These are phyloP conservation scores for Crypturellus tataupa DNA, from an alignment of 2,797 vertebrate genomes.

Conservation along the genomic window DNA sequence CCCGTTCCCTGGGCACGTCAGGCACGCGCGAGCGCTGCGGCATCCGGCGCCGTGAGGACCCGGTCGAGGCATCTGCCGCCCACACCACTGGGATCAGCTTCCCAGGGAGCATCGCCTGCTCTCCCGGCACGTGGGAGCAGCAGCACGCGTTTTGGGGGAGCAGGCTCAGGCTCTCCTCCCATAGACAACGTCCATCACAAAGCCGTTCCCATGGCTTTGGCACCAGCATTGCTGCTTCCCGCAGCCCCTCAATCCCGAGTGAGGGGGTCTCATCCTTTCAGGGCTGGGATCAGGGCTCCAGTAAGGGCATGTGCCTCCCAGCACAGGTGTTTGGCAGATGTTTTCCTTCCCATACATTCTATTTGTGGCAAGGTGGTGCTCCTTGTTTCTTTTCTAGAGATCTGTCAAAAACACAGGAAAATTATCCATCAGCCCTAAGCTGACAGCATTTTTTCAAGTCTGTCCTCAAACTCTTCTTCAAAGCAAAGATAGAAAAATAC, in stretches of 20 bases:
- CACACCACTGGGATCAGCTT: background rate
- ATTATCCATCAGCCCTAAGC: background rate
- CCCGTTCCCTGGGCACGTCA: background rate
- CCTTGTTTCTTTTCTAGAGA: background rate
- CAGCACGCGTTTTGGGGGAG: background rate
- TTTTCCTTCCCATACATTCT: background rate
- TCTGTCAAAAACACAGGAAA: background rate
- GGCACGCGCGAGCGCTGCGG: accelerated
- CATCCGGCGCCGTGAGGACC: background rate
- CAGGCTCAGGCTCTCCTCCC: background rate
- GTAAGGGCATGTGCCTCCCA: background rate
- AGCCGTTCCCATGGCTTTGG: background rate
- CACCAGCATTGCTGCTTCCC: background rate
- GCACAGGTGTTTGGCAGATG: background rate
- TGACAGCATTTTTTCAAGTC: background rate
- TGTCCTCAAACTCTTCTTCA: background rate
- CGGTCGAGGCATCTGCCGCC: background rate
- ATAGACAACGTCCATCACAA: background rate
- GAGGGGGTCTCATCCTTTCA: background rate
- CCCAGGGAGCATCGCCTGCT: accelerated
- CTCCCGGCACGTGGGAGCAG: accelerated
- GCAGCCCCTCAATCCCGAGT: background rate
- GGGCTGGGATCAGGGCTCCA: background rate
- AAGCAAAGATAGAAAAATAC: background rate
- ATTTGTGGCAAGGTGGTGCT: background rate